phyloP scores from a whole-genome alignment of 1,140 invertebrate genomes.

The Zaprionus capensis region DNA sequence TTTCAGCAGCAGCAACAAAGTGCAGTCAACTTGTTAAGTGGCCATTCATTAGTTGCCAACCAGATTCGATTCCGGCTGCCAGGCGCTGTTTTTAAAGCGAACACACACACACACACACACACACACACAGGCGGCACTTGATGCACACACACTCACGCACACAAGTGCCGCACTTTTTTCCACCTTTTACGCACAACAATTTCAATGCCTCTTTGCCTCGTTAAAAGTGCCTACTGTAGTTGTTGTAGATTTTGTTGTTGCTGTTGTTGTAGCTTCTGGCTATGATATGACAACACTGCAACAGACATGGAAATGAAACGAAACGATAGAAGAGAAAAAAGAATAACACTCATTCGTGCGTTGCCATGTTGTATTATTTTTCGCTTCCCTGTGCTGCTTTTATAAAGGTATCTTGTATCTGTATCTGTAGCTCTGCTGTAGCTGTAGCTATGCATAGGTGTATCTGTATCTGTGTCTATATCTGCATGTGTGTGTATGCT shows the following conservation, averaged over 20 bases:
- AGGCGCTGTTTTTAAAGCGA: constrained; percentile 11
- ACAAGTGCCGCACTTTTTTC: constrained; percentile 22
- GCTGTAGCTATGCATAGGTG: neutral
- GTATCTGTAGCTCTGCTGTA: constrained; percentile 3
- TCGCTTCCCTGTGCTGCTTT: constrained; percentile 4
- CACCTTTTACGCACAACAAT: constrained; percentile 36
- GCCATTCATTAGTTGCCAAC: constrained; percentile 26
- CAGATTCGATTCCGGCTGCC: constrained; percentile 10
- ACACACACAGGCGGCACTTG: neutral
- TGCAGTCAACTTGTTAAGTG: constrained; percentile 24
- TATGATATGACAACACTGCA: constrained; percentile 63
- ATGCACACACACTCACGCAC: constrained; percentile 1
- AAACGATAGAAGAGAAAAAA: constrained; percentile 18
- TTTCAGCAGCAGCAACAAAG: neutral
- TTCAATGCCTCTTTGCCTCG: constrained; percentile 19
- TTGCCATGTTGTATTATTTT: constrained; percentile 53
- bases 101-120: constrained; percentile 4
- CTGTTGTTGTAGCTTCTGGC: constrained; percentile 49
- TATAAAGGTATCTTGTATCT: constrained; percentile 28
- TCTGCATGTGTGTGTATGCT: constrained; percentile 51
- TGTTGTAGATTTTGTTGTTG: constrained; percentile 32
- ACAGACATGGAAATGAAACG: constrained; percentile 20
- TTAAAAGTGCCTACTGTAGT: constrained; percentile 10
- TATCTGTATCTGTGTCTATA: neutral
- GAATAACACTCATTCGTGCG: constrained; percentile 59